Conservation (phyloP, 2,888 invertebrate genomes). For the Caenorhabditis uteleia region DNA sequence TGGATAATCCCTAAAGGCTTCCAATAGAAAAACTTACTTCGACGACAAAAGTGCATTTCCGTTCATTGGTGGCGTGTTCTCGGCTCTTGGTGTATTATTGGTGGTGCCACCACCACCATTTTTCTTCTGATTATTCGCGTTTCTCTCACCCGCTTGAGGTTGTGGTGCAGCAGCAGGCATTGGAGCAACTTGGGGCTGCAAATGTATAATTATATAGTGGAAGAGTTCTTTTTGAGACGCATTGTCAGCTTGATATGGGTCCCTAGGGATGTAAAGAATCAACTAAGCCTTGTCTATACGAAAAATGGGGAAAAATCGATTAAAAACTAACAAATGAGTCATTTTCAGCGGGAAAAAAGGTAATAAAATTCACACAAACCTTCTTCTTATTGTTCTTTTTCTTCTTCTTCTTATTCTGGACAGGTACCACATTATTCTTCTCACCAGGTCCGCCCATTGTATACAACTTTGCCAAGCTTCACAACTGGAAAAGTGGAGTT, state of each 20-base stretch:
- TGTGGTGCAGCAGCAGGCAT: slow-evolving; percentile 10
- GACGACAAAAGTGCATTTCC: slow-evolving; percentile 9
- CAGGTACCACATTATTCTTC: slow-evolving; percentile 52
- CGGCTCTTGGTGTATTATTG: background rate
- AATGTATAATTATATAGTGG: too few relatives aligned
- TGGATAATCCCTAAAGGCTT: too few relatives aligned
- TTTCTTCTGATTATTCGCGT: slow-evolving; percentile 11
- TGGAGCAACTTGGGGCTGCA: too few relatives aligned
- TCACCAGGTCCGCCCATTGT: slow-evolving; percentile 36
- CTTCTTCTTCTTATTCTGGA: slow-evolving; percentile 56
- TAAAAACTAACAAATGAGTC: too few relatives aligned
- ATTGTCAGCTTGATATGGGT: background rate
- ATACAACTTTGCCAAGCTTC: slow-evolving; percentile 10
- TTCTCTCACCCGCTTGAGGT: slow-evolving; percentile 38
- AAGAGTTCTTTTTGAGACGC: background rate
- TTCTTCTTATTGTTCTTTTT: slow-evolving; percentile 60
- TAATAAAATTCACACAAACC: too few relatives aligned
- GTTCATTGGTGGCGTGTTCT: slow-evolving; percentile 10
- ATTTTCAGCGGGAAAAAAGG: too few relatives aligned
- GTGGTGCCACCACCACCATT: background rate
- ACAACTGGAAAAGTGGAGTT: too few relatives aligned
- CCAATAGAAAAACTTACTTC: background rate
- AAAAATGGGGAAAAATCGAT: too few relatives aligned
- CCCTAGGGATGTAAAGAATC: too few relatives aligned
- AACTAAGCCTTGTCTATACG: too few relatives aligned